Conservation (phyloP, 2,113 vertebrate species). For the Indicator maculatus region DNA sequence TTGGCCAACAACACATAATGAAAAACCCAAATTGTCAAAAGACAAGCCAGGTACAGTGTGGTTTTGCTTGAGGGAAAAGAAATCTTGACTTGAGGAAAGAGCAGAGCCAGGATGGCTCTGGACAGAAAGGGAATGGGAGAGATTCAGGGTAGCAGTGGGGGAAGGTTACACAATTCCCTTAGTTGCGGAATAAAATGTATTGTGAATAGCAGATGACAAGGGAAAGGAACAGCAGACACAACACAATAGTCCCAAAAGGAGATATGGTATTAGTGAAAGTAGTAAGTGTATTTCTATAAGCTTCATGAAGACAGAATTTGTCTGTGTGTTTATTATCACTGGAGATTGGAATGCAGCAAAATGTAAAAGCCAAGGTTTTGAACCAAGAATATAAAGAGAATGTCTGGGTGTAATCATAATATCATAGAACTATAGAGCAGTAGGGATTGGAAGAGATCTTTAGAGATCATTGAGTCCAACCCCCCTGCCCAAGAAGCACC, state of each 20-base stretch:
- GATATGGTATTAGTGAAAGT: not conserved
- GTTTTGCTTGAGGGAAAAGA: not conserved
- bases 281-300: not conserved
- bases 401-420: not conserved
- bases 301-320: not conserved
- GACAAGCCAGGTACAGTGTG: not conserved
- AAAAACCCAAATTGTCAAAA: not conserved
- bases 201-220: not conserved
- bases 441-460: too few species aligned
- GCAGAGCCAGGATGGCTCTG: not conserved
- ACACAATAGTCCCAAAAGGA: not conserved
- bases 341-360: not conserved
- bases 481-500: too few species aligned
- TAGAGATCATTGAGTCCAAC: too few species aligned
- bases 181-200: not conserved
- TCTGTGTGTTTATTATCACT: not conserved
- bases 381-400: not conserved
- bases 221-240: not conserved
- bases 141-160: not conserved
- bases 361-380: not conserved
- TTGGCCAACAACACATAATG: not conserved
- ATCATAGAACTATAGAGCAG: too few species aligned
- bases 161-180: not conserved
- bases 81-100: not conserved
- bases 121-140: not conserved